Evolutionary conservation across 2,888 invertebrate genomes (phyloP).

Genomic region (Dysmachus trigonus): DNA sequence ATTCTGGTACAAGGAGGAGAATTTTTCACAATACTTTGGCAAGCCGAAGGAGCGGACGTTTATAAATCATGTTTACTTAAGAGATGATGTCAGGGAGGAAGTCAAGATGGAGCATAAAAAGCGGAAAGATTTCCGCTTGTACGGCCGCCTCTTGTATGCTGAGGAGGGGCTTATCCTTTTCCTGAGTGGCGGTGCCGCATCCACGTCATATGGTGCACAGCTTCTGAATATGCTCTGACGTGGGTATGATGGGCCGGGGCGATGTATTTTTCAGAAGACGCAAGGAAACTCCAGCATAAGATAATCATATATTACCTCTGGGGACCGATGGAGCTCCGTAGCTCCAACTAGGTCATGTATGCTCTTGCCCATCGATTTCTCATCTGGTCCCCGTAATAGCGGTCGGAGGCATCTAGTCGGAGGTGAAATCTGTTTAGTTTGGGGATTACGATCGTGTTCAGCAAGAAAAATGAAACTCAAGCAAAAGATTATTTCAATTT

Average conservation of each 20-base stretch:
- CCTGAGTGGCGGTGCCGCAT: neutral
- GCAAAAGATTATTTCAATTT: neutral
- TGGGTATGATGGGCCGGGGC: neutral
- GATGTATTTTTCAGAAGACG: neutral
- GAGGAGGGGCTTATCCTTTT: neutral
- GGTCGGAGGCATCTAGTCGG: neutral
- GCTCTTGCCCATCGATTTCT: neutral
- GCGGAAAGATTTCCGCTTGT: neutral
- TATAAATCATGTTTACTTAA: slow-evolving; percentile 20
- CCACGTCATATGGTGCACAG: neutral
- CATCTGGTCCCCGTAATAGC: neutral
- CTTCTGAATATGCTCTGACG: neutral
- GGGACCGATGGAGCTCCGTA: neutral
- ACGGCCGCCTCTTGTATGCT: neutral
- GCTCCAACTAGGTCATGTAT: neutral
- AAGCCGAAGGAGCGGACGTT: neutral
- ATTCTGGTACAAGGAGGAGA: neutral
- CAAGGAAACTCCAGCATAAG: neutral
- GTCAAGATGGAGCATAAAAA: neutral
- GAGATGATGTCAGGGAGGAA: neutral
- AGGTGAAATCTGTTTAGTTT: neutral
- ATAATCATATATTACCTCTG: neutral
- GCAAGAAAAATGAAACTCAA: neutral
- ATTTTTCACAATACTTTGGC: neutral
- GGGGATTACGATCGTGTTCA: neutral